Conservation (phyloP, 2,888 invertebrate genomes). For the Adela reaumurella region DNA sequence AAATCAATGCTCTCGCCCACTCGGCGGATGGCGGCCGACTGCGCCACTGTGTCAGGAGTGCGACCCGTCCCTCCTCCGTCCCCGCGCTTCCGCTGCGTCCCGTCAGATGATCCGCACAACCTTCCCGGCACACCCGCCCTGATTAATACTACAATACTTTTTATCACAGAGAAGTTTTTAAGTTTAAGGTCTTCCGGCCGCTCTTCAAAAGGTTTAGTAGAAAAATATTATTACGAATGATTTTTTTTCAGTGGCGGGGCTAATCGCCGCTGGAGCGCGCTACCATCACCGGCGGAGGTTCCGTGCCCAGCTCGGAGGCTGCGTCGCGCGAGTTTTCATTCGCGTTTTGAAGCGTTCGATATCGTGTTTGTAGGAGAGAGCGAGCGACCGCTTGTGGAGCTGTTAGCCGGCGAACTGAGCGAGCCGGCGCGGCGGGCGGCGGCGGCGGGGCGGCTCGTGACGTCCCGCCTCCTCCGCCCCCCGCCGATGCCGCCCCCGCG, state of each 20-base stretch:
- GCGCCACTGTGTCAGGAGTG: conserved; percentile 58
- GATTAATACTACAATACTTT: not conserved
- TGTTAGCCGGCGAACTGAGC: not conserved
- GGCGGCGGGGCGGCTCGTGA: conserved; percentile 28
- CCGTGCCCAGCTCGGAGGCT: not conserved
- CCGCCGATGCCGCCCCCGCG: conserved; percentile 34
- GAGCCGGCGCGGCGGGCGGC: conserved; percentile 23
- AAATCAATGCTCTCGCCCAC: conserved; percentile 54
- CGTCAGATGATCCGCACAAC: not conserved
- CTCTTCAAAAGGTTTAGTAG: not conserved
- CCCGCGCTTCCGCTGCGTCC: not conserved
- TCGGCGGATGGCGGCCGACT: conserved; percentile 53
- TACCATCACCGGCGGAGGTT: too few relatives aligned
- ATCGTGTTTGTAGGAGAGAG: not conserved
- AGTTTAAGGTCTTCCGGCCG: not conserved
- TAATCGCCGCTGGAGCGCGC: too few relatives aligned
- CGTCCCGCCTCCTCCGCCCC: conserved; percentile 38
- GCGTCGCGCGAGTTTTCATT: not conserved
- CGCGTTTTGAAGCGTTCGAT: not conserved
- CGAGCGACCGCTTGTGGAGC: not conserved
- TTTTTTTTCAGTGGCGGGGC: too few relatives aligned
- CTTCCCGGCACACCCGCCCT: not conserved
- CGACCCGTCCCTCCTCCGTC: conserved; percentile 48
- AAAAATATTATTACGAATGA: not conserved
- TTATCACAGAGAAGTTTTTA: not conserved